Percentiles rank a stretch among this genome's conserved stretches.
Evolutionary conservation across 2,888 invertebrate genomes (phyloP).

Genomic region (Hirtodrosophila trivittata): DNA sequence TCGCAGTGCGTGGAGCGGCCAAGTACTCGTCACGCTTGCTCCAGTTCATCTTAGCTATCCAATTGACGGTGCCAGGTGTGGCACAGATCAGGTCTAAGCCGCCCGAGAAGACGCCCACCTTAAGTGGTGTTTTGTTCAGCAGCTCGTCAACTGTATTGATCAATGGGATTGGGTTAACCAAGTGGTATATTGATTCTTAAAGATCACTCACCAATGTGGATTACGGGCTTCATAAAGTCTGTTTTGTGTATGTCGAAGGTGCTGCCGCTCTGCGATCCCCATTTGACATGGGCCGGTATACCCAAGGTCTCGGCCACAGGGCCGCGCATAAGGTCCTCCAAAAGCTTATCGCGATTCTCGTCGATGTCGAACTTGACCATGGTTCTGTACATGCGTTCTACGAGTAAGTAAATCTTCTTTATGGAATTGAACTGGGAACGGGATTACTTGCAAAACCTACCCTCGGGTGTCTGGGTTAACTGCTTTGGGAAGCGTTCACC

Average conservation of each 20-base stretch:
- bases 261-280: constrained; percentile 86
- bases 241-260: constrained; percentile 87
- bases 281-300: constrained; percentile 87
- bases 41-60: constrained; percentile 91
- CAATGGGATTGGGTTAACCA: constrained; percentile 3
- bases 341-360: constrained; percentile 72
- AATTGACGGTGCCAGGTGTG: constrained; percentile 90
- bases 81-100: constrained; percentile 94
- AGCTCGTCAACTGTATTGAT: constrained; percentile 87
- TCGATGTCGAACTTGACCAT: constrained; percentile 76
- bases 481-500: constrained; percentile 48
- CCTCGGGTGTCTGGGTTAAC: constrained; percentile 18
- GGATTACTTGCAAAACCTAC: constrained; percentile 18
- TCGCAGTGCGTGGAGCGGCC: constrained; percentile 85
- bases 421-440: no score
- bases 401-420: background rate
- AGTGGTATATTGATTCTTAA: no score
- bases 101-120: constrained; percentile 89
- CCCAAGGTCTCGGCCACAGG: constrained; percentile 87
- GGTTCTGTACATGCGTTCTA: constrained; percentile 65
- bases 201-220: constrained; percentile 85
- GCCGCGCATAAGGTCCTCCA: constrained; percentile 88
- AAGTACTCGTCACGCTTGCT: constrained; percentile 86
- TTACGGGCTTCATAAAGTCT: constrained; percentile 93
- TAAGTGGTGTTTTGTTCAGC: constrained; percentile 88